Evolutionary conservation across 2,888 invertebrate genomes (phyloP), one percentile per base, ranked within the genome.

Genomic region (Pollenia angustigena): DNA sequence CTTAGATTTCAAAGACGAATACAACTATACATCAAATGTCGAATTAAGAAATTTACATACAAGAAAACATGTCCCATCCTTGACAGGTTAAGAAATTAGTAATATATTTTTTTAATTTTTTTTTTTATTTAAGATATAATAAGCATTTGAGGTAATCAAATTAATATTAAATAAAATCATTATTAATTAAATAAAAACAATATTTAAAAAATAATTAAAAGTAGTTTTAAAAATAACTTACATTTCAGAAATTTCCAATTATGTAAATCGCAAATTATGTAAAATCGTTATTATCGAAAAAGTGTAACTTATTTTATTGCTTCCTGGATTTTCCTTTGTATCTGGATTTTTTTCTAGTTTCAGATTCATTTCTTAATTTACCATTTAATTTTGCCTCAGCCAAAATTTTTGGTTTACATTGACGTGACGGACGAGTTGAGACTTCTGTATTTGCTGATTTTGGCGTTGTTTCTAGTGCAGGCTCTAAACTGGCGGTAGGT

Each of bases 361-460:
- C 40, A 50, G 2, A 32, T 7, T 87, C 87, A 58, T 80, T 87
- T 44, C 89, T 76, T 7, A 88, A 10, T 54, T 89, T 88, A 10
- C 1, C 0, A 0, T 0, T 14, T 18, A 85, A 14, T 11, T 4
- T 80, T 10, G 78, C 85, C 50, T 89, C 89, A 10, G 32, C 23
- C 2, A 89, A 81, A 44, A n/a, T 42, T 79, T 10, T 83, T 32
- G 88, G 89, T 40, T 69, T 84, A 50, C 88, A 88, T 9, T 56
- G 76, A 10, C 89, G 88, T 42, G 64, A 69, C 12, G 88, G 78
- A 4, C 88, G 71, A 60, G n/a, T 11, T 32, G 60, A 46, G 10
- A 14, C 52, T 7, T 40, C 58, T n/a, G n/a, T 14, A 10, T 40
- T 23, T 42, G 52, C 23, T 60, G 66, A 56, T 12, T 6, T 2